A percentile compares a stretch with the other conserved stretches of the same genome.
These are phyloP conservation scores for Steromphala cineraria DNA, from an alignment of 2,888 invertebrate genomes.

Conservation along the genomic window DNA sequence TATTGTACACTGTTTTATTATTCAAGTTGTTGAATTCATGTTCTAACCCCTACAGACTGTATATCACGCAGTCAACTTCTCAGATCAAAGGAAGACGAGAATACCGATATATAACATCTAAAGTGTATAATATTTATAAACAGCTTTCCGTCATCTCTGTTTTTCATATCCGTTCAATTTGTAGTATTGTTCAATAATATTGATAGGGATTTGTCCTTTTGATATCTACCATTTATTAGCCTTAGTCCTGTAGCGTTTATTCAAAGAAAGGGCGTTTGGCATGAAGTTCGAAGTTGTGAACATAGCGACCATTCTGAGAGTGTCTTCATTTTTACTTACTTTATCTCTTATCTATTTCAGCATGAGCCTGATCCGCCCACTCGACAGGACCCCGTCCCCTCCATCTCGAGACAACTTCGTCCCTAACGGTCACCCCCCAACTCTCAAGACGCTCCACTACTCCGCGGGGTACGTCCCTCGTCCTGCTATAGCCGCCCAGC, in stretches of 20 bases:
- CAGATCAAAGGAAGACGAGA: too few relatives aligned
- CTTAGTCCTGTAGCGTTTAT: too few relatives aligned
- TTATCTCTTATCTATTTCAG: neutral
- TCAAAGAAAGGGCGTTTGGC: too few relatives aligned
- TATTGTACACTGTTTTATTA: neutral
- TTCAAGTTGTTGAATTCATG: neutral
- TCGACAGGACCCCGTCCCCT: slow-evolving; percentile 1
- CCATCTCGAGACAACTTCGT: neutral
- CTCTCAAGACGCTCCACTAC: neutral
- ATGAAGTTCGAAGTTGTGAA: too few relatives aligned
- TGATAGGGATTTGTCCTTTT: too few relatives aligned
- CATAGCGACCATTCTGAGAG: too few relatives aligned
- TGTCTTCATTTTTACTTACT: neutral
- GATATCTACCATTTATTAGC: too few relatives aligned
- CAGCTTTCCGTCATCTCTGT: too few relatives aligned
- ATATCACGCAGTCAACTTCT: neutral
- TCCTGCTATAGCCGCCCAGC: neutral
- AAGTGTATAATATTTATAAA: too few relatives aligned
- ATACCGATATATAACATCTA: too few relatives aligned
- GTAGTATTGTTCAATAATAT: too few relatives aligned
- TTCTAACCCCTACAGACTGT: neutral
- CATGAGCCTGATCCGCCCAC: neutral
- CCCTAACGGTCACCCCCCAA: neutral
- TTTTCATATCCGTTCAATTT: too few relatives aligned
- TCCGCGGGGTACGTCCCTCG: neutral